Conservation (phyloP, 2,113 vertebrate species). For the Epinephelus lanceolatus region DNA sequence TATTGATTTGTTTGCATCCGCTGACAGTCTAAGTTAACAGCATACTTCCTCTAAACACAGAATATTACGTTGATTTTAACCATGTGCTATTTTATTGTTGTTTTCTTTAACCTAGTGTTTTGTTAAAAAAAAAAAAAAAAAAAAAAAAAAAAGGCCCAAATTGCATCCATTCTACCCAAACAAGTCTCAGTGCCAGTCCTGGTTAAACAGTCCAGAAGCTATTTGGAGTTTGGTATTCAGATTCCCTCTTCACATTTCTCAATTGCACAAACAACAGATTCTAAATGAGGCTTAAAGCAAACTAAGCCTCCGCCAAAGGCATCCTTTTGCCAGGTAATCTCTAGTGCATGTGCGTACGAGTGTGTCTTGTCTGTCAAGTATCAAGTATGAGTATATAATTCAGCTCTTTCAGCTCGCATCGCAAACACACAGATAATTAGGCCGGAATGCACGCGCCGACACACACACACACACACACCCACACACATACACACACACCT, state of each 20-base stretch:
- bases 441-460: not conserved
- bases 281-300: constrained; percentile 60
- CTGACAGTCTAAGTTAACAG: not conserved
- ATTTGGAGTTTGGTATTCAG: constrained; percentile 53
- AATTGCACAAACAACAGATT: constrained; percentile 58
- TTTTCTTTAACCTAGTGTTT: not conserved
- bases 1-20: not conserved
- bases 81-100: not conserved
- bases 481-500: constrained; percentile 5
- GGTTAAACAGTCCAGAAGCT: constrained; percentile 36
- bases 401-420: constrained; percentile 32
- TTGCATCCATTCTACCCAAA: constrained; percentile 13
- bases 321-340: constrained; percentile 48
- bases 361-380: constrained; percentile 36
- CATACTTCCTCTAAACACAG: not conserved
- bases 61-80: not conserved
- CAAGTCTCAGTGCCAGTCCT: not conserved
- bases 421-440: constrained; percentile 42
- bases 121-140: not conserved
- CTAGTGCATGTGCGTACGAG: constrained; percentile 6
- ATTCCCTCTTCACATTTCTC: constrained; percentile 37
- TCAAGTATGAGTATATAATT: constrained; percentile 47
- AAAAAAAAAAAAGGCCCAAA: not conserved
- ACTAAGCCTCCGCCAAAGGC: constrained; percentile 37
- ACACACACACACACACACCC: constrained; percentile 9